Evolutionary conservation across 2,113 vertebrate species (phyloP), one percentile per base, ranked within the genome.

Genomic region (Sceloporus tristichus): DNA sequence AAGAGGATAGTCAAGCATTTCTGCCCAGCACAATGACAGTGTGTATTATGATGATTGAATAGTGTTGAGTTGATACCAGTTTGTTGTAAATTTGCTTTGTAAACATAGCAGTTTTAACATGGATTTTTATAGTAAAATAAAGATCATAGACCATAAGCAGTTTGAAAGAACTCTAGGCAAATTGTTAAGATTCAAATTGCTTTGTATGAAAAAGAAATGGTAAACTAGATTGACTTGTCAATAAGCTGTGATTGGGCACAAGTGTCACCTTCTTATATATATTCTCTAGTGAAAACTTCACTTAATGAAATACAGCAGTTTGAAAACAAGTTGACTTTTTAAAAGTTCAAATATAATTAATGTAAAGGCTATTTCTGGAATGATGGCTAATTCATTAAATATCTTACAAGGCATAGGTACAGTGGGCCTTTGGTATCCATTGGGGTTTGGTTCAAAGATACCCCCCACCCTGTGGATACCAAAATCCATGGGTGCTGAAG

Each of bases 201-300:
- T 92, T 93, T 79, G 62, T 88, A 25, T 70, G 84, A 29, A 86
- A 90, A 79, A 62, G 91, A 93, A 90, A 89, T 91, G 14, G 5
- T 89, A 70, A 93, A 93, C 84, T 91, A 2, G 0, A 0, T 82
- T 93, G 92, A 93, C 96, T 96, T 95, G 94, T 96, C 95, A 96
- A 87, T 96, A 96, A 96, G 96, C 81, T 88, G 84, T 94, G 87
- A 90, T 91, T 94, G 81, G 95, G 90, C 93, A 93, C 66, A 88
- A 21, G 62, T 92, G 74, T 92, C 88, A 86, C 77, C 53, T 93
- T 94, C 77, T 82, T 93, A 38, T 87, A 11, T 92, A n/a, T 76
- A 74, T 94, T 92, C 71, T 84, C 84, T 94, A 88, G 73, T 94
- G 91, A 94, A 93, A 91, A 14, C 40, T 94, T 85, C 81, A 53